Conservation (phyloP, 1,140 invertebrate genomes). For the Papilio polytes region DNA sequence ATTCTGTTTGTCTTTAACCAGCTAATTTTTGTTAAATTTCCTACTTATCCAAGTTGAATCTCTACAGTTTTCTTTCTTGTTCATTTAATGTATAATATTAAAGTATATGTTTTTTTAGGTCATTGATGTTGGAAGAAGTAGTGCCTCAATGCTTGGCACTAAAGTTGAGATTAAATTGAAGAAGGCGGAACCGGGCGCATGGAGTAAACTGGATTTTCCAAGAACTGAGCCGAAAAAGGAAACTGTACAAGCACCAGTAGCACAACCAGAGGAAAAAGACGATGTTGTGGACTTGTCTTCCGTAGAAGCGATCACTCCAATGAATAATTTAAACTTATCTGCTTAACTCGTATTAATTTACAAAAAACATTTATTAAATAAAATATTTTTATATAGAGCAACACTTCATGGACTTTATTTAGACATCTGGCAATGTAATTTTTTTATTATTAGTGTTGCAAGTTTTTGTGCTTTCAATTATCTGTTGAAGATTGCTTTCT, state of each 20-base stretch:
- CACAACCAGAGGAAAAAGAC: conserved; percentile 70
- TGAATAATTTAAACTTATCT: conserved; percentile 73
- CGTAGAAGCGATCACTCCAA: conserved; percentile 75
- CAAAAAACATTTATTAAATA: conserved; percentile 25
- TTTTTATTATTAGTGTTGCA: conserved; percentile 17
- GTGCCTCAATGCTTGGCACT: conserved; percentile 92
- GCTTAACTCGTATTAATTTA: conserved; percentile 49
- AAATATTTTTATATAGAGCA: conserved; percentile 30
- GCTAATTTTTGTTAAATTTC: no score
- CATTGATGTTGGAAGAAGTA: conserved; percentile 88
- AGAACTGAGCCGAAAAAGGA: conserved; percentile 70
- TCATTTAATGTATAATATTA: conserved; percentile 27
- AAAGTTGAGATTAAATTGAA: conserved; percentile 98
- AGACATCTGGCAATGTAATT: conserved; percentile 13
- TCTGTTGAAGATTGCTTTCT: conserved; percentile 35
- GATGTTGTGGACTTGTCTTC: conserved; percentile 79
- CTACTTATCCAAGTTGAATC: neutral
- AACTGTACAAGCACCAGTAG: conserved; percentile 45
- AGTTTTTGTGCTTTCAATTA: conserved; percentile 44
- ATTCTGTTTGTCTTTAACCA: no score
- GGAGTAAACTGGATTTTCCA: conserved; percentile 90
- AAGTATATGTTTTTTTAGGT: conserved; percentile 82
- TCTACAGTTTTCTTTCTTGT: conserved; percentile 6
- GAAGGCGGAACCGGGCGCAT: conserved; percentile 93
- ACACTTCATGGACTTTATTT: conserved; percentile 31